Conservation (phyloP, 23 tunicate species). For the Ascidia mentula region DNA sequence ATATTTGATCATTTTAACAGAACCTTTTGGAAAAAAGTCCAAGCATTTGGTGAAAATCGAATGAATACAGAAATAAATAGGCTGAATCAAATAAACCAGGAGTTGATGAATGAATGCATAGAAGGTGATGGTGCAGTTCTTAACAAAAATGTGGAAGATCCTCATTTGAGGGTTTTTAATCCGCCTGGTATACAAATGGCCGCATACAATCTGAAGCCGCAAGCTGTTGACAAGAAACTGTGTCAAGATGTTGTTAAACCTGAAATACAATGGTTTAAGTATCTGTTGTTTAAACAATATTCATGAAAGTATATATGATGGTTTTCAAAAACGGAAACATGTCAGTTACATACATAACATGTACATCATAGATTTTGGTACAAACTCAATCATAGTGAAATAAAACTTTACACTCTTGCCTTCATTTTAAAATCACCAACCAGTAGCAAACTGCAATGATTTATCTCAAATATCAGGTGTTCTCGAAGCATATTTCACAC, state of each 20-base stretch:
- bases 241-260: slow-evolving; percentile 51
- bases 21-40: slow-evolving; percentile 75
- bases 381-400: too few relatives aligned
- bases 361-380: too few relatives aligned
- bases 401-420: too few relatives aligned
- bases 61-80: slow-evolving; percentile 46
- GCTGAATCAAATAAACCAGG: slow-evolving; percentile 35
- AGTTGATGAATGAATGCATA: slow-evolving; percentile 41
- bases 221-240: slow-evolving; percentile 11
- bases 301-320: too few relatives aligned
- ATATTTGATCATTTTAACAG: slow-evolving; percentile 51
- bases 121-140: slow-evolving; percentile 52
- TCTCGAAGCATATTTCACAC: too few relatives aligned
- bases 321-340: too few relatives aligned
- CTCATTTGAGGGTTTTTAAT: slow-evolving; percentile 32
- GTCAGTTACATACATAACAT: too few relatives aligned
- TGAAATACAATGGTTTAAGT: slow-evolving; percentile 62
- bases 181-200: slow-evolving; percentile 63
- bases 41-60: slow-evolving; percentile 49
- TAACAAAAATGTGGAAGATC: slow-evolving; percentile 21
- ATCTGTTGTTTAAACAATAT: slow-evolving; percentile 13
- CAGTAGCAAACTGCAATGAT: too few relatives aligned
- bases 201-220: slow-evolving; percentile 64
- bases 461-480: too few relatives aligned
- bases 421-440: too few relatives aligned